phyloP scores from a whole-genome alignment of 2,113 vertebrate species.

The Odobenus rosmarus region DNA sequence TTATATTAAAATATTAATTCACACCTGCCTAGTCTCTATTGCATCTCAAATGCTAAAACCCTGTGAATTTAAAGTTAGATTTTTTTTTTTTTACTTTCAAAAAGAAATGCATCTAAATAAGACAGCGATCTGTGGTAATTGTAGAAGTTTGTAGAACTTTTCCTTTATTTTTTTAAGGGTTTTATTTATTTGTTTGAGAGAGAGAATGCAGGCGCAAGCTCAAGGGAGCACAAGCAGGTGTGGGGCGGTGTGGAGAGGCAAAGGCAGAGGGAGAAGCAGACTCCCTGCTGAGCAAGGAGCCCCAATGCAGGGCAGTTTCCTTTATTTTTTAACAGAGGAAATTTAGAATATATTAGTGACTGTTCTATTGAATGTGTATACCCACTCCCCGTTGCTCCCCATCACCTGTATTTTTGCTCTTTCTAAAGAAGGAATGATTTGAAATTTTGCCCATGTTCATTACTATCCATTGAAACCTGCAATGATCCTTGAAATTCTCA shows the following conservation, averaged over 20 bases:
- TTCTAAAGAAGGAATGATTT: neutral
- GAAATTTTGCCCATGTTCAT: neutral
- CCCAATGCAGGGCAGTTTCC: neutral
- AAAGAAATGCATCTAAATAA: neutral
- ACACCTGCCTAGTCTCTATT: neutral
- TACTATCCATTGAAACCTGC: neutral
- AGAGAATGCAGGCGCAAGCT: neutral
- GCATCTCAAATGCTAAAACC: conserved; percentile 22
- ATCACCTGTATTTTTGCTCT: neutral
- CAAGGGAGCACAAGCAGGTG: neutral
- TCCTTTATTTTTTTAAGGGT: neutral
- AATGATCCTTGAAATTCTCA: conserved; percentile 5
- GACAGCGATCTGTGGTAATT: neutral
- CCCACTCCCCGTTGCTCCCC: accelerated
- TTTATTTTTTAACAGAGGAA: neutral
- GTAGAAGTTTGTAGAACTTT: neutral
- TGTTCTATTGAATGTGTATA: neutral
- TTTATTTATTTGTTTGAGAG: neutral
- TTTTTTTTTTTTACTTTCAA: conserved; percentile 41
- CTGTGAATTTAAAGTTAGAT: neutral
- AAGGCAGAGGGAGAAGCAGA: neutral
- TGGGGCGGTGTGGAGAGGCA: neutral
- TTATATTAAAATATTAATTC: conserved; percentile 37
- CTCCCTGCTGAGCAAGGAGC: neutral
- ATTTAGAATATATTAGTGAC: neutral